phyloP scores from a whole-genome alignment of 1,140 invertebrate species.

The Mactra quadrangularis region DNA sequence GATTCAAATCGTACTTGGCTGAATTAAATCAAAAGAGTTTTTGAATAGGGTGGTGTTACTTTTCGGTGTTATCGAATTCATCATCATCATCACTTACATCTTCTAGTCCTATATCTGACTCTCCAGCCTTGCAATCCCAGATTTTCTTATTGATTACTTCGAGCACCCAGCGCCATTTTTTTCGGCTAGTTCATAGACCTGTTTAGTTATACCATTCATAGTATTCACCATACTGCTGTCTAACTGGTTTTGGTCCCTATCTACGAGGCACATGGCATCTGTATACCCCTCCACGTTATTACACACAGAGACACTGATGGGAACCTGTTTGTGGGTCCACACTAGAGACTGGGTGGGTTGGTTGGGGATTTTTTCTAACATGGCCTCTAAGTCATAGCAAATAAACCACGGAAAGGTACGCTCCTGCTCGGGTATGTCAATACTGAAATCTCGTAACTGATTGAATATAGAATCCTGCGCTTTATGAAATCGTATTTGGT shows the following conservation, averaged over 20 bases:
- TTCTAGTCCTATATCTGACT: neutral
- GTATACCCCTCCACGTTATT: conserved; percentile 4
- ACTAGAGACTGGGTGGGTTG: neutral
- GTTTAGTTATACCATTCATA: neutral
- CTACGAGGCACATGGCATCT: conserved; percentile 2
- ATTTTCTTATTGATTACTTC: conserved; percentile 1
- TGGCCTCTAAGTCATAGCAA: neutral
- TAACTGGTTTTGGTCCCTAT: conserved; percentile 8
- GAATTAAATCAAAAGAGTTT: conserved; percentile 45
- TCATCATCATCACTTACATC: no score
- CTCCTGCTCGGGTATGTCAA: neutral
- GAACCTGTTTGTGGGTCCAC: conserved; percentile 17
- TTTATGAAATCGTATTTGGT: neutral
- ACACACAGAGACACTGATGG: conserved; percentile 13
- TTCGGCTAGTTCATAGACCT: neutral
- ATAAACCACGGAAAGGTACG: no score
- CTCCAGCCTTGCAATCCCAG: neutral
- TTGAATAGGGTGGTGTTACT: neutral
- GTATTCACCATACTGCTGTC: neutral
- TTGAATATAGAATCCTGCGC: neutral
- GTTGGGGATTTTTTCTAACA: no score
- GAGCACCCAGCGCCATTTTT: conserved; percentile 11
- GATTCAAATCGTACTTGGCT: no score
- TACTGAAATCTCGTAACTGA: neutral
- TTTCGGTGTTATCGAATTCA: neutral